These are phyloP conservation scores for Sapayoa aenigma DNA, from an alignment of 2,113 vertebrate species.

Conservation along the genomic window DNA sequence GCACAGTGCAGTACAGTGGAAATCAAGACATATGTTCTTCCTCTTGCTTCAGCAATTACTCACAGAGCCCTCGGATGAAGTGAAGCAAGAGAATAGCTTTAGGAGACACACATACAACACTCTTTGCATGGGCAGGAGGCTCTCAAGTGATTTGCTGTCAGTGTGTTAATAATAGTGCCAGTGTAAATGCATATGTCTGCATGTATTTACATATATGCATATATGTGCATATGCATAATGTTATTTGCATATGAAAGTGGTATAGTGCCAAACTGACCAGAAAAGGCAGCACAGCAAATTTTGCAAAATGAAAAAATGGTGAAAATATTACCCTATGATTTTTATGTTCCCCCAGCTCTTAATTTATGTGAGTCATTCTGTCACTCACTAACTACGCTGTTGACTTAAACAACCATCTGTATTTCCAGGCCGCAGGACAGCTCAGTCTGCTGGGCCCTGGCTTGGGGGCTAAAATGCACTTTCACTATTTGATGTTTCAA, in stretches of 20 bases:
- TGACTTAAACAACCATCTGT: background rate
- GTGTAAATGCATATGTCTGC: background rate
- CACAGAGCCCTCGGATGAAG: background rate
- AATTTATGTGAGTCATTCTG: background rate
- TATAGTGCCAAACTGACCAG: background rate
- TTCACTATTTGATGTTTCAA: background rate
- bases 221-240: too few species aligned
- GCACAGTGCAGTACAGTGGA: background rate
- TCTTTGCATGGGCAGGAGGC: background rate
- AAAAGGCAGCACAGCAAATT: background rate
- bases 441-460: background rate
- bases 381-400: background rate
- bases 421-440: background rate
- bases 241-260: background rate
- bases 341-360: background rate
- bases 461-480: background rate
- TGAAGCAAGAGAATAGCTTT: background rate
- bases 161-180: background rate
- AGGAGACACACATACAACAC: background rate
- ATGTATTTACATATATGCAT: too few species aligned
- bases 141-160: background rate
- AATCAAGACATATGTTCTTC: constrained; percentile 31
- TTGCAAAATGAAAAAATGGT: background rate
- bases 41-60: constrained; percentile 19
- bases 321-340: background rate